These are phyloP conservation scores for Blera fallax DNA, from an alignment of 2,888 invertebrate genomes.

Conservation along the genomic window DNA sequence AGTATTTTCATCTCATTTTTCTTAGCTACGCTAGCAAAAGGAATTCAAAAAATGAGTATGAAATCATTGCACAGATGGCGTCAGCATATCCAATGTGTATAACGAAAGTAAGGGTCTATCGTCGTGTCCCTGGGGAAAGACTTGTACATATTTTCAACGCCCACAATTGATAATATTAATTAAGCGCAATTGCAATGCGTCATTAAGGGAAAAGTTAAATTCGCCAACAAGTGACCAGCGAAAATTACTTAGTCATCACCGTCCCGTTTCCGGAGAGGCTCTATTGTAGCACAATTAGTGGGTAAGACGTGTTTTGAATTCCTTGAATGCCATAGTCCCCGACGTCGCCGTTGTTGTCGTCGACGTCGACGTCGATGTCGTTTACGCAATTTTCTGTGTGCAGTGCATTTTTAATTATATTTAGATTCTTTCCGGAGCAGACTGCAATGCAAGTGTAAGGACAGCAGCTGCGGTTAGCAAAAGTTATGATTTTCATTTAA, in stretches of 20 bases:
- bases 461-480: not conserved
- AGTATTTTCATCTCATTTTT: not conserved
- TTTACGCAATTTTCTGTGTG: slow-evolving; percentile 36
- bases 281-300: slow-evolving; percentile 63
- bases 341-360: slow-evolving; percentile 13
- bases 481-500: not conserved
- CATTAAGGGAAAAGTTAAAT: slow-evolving; percentile 53
- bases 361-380: slow-evolving; percentile 6
- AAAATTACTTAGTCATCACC: slow-evolving; percentile 59
- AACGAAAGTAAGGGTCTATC: slow-evolving; percentile 15
- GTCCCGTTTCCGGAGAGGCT: slow-evolving; percentile 60
- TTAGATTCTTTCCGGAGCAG: slow-evolving; percentile 9
- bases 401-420: slow-evolving; percentile 59
- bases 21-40: not conserved
- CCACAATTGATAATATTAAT: slow-evolving; percentile 68
- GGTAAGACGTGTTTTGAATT: slow-evolving; percentile 64
- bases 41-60: slow-evolving; percentile 15
- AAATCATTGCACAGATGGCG: slow-evolving; percentile 50
- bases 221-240: slow-evolving; percentile 42
- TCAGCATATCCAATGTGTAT: slow-evolving; percentile 14
- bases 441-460: slow-evolving; percentile 14
- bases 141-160: slow-evolving; percentile 39
- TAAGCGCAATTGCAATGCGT: slow-evolving; percentile 58
- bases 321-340: slow-evolving; percentile 38
- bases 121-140: slow-evolving; percentile 12